phyloP scores from a whole-genome alignment of 2,888 invertebrate species.

The Calliscelio sp. region DNA sequence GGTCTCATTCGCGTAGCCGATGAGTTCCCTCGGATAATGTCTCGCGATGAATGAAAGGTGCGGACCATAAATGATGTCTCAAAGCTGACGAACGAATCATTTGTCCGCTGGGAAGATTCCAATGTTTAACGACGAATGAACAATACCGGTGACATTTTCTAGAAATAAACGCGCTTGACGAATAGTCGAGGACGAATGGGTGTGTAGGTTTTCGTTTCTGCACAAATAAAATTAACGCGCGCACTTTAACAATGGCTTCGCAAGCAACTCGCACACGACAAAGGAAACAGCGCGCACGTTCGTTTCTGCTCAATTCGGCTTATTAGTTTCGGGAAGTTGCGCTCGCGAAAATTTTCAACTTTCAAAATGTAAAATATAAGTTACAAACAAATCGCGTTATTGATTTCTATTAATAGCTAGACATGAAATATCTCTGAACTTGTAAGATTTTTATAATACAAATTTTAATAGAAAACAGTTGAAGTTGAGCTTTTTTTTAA shows the following conservation, averaged over 20 bases:
- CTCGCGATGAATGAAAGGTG: slow-evolving; percentile 79
- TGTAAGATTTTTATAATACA: too few relatives aligned
- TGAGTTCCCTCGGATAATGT: slow-evolving; percentile 69
- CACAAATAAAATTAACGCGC: slow-evolving; percentile 69
- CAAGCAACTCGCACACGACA: slow-evolving; percentile 38
- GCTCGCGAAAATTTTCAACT: slow-evolving; percentile 23
- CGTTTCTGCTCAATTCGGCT: slow-evolving; percentile 53
- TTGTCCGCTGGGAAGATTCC: slow-evolving; percentile 74
- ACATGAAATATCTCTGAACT: too few relatives aligned
- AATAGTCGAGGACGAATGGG: slow-evolving; percentile 68
- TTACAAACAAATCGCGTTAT: too few relatives aligned
- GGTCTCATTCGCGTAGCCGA: slow-evolving; percentile 51
- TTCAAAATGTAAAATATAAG: too few relatives aligned
- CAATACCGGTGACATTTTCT: slow-evolving; percentile 73
- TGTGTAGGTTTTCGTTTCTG: slow-evolving; percentile 66
- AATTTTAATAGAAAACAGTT: too few relatives aligned
- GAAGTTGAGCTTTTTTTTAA: too few relatives aligned
- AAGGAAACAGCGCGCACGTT: slow-evolving; percentile 38
- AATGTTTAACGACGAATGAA: slow-evolving; percentile 72
- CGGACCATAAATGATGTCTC: slow-evolving; percentile 68
- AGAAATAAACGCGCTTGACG: slow-evolving; percentile 71
- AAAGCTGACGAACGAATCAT: slow-evolving; percentile 70
- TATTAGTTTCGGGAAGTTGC: slow-evolving; percentile 55
- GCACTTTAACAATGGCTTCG: slow-evolving; percentile 54
- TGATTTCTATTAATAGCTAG: too few relatives aligned